phyloP scores from a whole-genome alignment of 2,113 vertebrate species.

The Thunnus maccoyii region DNA sequence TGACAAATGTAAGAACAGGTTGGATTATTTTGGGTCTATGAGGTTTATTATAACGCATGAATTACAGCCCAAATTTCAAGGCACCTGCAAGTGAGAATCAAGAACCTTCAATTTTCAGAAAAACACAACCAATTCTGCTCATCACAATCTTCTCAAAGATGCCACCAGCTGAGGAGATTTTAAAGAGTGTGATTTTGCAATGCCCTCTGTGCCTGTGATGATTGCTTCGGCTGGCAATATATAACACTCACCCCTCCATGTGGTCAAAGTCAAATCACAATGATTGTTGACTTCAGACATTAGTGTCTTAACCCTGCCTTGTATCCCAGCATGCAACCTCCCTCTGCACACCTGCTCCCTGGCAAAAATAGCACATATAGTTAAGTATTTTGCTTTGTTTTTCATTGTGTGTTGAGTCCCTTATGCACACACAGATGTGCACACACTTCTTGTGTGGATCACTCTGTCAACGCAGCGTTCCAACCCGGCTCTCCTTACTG shows the following conservation, averaged over 20 bases:
- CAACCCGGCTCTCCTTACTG: conserved; percentile 61
- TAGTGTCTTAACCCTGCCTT: conserved; percentile 38
- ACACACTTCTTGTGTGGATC: conserved; percentile 47
- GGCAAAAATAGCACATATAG: conserved; percentile 44
- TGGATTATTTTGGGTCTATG: not conserved
- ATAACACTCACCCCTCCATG: conserved; percentile 45
- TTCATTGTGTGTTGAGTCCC: conserved; percentile 31
- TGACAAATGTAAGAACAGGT: conserved; percentile 50
- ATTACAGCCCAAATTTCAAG: not conserved
- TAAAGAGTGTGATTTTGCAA: not conserved
- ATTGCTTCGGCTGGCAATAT: conserved; percentile 38
- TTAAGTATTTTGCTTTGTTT: conserved; percentile 54
- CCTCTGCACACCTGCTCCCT: conserved; percentile 74
- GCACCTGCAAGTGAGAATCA: not conserved
- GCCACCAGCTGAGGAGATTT: not conserved
- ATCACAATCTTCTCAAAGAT: not conserved
- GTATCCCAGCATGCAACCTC: conserved; percentile 69
- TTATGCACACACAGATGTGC: conserved; percentile 31
- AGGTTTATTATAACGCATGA: not conserved
- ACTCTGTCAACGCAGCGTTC: conserved; percentile 68
- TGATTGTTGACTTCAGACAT: conserved; percentile 59
- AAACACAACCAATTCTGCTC: not conserved
- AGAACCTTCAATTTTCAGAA: not conserved
- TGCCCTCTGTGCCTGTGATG: conserved; percentile 6
- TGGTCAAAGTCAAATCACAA: conserved; percentile 62